Evolutionary conservation across 2,797 vertebrate species (phyloP).

Genomic region (Esox lucius): DNA sequence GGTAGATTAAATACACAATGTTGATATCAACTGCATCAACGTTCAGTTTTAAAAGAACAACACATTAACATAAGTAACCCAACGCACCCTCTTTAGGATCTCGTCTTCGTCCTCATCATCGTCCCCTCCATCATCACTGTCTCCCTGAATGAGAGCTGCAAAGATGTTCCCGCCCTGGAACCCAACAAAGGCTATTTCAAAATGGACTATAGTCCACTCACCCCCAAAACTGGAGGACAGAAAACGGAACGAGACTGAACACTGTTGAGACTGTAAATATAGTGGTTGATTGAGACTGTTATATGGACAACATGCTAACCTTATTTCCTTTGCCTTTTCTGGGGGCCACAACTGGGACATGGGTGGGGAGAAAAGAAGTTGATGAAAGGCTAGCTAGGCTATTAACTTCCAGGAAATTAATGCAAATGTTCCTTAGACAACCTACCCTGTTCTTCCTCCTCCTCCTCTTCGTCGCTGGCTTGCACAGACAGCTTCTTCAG

Average conservation of each 20-base stretch:
- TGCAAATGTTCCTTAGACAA: neutral
- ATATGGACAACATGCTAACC: slow-evolving; percentile 57
- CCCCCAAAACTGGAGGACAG: neutral
- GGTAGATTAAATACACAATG: neutral
- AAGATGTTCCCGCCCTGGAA: slow-evolving; percentile 85
- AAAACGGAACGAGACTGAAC: neutral
- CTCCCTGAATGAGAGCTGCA: slow-evolving; percentile 80
- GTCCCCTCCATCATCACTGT: slow-evolving; percentile 69
- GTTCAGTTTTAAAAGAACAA: neutral
- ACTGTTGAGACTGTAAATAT: neutral
- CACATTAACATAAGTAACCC: neutral
- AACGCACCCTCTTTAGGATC: slow-evolving; percentile 53
- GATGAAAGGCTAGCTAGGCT: neutral
- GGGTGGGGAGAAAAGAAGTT: slow-evolving; percentile 15
- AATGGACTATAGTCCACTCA: neutral
- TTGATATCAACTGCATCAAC: neutral
- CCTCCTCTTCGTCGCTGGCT: slow-evolving; percentile 82
- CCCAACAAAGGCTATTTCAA: neutral
- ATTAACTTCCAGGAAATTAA: neutral
- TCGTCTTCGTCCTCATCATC: neutral
- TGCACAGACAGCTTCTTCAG: slow-evolving; percentile 85
- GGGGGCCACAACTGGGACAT: slow-evolving; percentile 60
- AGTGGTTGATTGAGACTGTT: slow-evolving; percentile 1
- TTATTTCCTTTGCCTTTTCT: slow-evolving; percentile 73
- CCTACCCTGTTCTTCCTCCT: slow-evolving; percentile 60